Conservation (phyloP, 2,888 invertebrate species). For the Eilema depressum region DNA sequence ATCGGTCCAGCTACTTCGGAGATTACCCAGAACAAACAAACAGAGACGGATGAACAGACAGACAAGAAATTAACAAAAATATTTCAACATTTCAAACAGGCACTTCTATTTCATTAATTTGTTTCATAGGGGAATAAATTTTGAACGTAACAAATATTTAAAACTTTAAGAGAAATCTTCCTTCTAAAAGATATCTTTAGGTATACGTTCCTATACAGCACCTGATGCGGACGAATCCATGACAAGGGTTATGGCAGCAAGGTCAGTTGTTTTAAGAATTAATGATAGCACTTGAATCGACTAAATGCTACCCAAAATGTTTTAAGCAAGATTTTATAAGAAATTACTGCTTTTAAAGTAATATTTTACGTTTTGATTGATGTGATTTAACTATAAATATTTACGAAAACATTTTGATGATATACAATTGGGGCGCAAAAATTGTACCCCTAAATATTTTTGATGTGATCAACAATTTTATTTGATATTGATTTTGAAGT, state of each 20-base stretch:
- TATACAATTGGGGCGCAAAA: not conserved
- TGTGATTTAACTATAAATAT: not conserved
- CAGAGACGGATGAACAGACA: no score
- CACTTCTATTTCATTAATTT: no score
- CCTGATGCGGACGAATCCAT: not conserved
- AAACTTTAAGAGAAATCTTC: not conserved
- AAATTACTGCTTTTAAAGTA: not conserved
- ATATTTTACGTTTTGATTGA: conserved; percentile 1
- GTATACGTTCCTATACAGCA: not conserved
- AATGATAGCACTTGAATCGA: not conserved
- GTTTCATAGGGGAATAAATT: no score
- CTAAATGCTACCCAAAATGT: not conserved
- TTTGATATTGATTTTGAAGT: not conserved
- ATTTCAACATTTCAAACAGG: no score
- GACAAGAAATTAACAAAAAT: no score
- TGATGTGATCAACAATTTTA: not conserved
- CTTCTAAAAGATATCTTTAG: not conserved
- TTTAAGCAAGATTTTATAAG: not conserved
- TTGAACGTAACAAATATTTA: no score
- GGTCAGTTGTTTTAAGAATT: not conserved
- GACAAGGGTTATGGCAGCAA: conserved; percentile 2
- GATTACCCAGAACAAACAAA: no score
- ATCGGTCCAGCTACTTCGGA: no score
- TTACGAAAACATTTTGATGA: not conserved
- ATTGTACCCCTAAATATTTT: not conserved